Evolutionary conservation across 1,140 invertebrate genomes (phyloP).

Genomic region (Lepidostoma basale): DNA sequence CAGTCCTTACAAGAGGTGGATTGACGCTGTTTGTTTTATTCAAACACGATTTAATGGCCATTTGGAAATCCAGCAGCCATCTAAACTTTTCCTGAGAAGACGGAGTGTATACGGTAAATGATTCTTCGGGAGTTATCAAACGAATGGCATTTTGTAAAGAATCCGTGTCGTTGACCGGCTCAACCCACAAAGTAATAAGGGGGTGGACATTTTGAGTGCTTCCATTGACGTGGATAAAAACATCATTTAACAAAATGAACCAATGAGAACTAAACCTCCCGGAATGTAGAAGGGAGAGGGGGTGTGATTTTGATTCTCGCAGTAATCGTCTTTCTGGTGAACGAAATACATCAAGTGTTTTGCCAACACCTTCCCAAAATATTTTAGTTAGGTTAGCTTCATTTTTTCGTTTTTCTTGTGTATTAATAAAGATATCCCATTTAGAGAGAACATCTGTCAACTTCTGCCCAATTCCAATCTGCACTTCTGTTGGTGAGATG

Average conservation of each 20-base stretch:
- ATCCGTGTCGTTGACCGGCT: slow-evolving; percentile 61
- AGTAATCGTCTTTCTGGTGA: slow-evolving; percentile 74
- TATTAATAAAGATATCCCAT: slow-evolving; percentile 67
- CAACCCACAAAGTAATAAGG: slow-evolving; percentile 81
- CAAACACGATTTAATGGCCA: slow-evolving; percentile 66
- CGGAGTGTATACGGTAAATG: slow-evolving; percentile 68
- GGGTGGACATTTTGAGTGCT: slow-evolving; percentile 67
- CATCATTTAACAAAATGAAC: slow-evolving; percentile 78
- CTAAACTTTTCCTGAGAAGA: slow-evolving; percentile 75
- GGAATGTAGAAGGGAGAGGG: slow-evolving; percentile 70
- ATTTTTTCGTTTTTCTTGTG: slow-evolving; percentile 66
- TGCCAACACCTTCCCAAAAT: slow-evolving; percentile 78
- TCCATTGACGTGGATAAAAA: slow-evolving; percentile 74
- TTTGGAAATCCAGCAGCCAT: slow-evolving; percentile 76
- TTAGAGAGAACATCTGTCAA: slow-evolving; percentile 59
- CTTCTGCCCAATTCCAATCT: slow-evolving; percentile 54
- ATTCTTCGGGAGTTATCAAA: slow-evolving; percentile 80
- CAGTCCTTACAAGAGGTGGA: slow-evolving; percentile 73
- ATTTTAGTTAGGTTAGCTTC: slow-evolving; percentile 73
- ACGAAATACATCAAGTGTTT: slow-evolving; percentile 67
- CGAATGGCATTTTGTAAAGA: slow-evolving; percentile 67
- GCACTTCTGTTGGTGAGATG: slow-evolving; percentile 52
- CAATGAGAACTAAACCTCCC: slow-evolving; percentile 73
- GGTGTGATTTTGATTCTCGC: slow-evolving; percentile 74
- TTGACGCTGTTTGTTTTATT: slow-evolving; percentile 62